These are phyloP conservation scores for Zoroaster sp. DNA, from an alignment of 53 echinoderm and acorn worm species.

Conservation along the genomic window DNA sequence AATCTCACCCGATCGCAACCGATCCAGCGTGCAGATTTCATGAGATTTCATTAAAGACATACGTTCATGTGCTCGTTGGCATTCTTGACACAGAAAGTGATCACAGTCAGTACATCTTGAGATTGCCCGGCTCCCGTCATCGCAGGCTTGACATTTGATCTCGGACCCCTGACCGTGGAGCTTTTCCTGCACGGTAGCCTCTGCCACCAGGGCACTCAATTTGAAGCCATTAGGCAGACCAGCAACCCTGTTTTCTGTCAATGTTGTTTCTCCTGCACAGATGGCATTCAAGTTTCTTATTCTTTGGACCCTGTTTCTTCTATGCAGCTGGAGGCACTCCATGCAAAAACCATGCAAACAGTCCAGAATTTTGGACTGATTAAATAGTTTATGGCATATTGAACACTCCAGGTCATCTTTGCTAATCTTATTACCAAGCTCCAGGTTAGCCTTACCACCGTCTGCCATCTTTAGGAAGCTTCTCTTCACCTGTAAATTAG, in stretches of 20 bases:
- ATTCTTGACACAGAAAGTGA: conserved; percentile 25
- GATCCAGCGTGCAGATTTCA: not conserved
- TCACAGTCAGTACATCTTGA: conserved; percentile 1
- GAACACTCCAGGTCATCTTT: not conserved
- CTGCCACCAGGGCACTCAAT: not conserved
- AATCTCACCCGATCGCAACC: not conserved
- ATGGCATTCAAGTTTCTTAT: not conserved
- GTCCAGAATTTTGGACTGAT: not conserved
- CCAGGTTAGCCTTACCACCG: no score
- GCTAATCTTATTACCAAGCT: no score
- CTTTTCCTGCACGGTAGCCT: not conserved
- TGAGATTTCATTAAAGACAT: not conserved
- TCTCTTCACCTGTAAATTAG: no score
- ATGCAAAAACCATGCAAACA: not conserved
- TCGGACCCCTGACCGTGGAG: not conserved
- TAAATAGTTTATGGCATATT: not conserved
- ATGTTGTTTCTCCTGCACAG: not conserved
- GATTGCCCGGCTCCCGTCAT: not conserved
- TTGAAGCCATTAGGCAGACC: not conserved
- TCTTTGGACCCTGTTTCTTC: not conserved
- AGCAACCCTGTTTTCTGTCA: not conserved
- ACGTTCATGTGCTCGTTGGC: conserved; percentile 14
- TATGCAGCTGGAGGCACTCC: not conserved
- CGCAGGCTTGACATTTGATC: conserved; percentile 5
- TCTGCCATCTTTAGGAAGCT: no score